Evolutionary conservation across 2,888 invertebrate species (phyloP).

Genomic region (Caradrina clavipalpis): DNA sequence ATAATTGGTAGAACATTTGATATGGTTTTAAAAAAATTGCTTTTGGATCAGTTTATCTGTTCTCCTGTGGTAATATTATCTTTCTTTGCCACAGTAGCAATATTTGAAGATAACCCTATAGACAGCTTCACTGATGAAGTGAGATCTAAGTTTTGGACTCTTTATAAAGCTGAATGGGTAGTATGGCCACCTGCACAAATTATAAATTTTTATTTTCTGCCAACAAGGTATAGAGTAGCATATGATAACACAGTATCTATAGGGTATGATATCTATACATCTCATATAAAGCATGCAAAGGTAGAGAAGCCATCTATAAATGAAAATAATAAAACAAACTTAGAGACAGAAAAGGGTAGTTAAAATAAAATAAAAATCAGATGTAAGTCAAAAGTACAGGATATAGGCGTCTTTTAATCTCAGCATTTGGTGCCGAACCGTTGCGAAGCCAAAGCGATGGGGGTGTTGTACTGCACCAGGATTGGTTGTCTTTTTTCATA

Average conservation of each 20-base stretch:
- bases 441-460: too few relatives aligned
- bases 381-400: not conserved
- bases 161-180: slow-evolving; percentile 97
- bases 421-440: too few relatives aligned
- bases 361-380: slow-evolving; percentile 3
- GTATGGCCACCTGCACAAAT: slow-evolving; percentile 98
- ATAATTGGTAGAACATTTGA: slow-evolving; percentile 93
- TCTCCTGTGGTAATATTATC: slow-evolving; percentile 95
- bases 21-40: slow-evolving; percentile 94
- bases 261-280: slow-evolving; percentile 96
- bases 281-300: slow-evolving; percentile 93
- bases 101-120: slow-evolving; percentile 92
- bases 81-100: slow-evolving; percentile 94
- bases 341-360: not conserved
- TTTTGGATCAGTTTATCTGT: slow-evolving; percentile 95
- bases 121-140: slow-evolving; percentile 93
- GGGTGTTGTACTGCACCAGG: too few relatives aligned
- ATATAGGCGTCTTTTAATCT: not conserved
- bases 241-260: slow-evolving; percentile 97
- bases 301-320: slow-evolving; percentile 28
- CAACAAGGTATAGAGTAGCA: slow-evolving; percentile 95
- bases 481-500: too few relatives aligned
- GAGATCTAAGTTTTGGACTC: slow-evolving; percentile 93
- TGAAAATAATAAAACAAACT: slow-evolving; percentile 36
- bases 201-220: slow-evolving; percentile 97